Evolutionary conservation across 1,140 invertebrate genomes (phyloP).

Genomic region (Propsilocerus akamusi): DNA sequence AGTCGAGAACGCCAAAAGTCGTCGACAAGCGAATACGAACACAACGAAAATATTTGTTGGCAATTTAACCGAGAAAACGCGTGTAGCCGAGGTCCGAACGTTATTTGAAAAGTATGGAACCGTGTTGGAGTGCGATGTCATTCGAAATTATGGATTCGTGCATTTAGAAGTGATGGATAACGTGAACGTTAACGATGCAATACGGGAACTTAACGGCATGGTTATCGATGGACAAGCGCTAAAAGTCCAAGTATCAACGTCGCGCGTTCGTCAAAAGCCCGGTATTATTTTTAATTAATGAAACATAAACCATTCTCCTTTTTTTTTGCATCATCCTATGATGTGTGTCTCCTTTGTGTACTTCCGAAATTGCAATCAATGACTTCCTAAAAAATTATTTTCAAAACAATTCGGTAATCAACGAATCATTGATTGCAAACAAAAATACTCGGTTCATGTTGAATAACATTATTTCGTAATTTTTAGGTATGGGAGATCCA

Average conservation of each 20-base stretch:
- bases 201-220: conserved; percentile 69
- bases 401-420: not conserved
- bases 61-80: conserved; percentile 74
- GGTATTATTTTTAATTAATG: conserved; percentile 16
- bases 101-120: conserved; percentile 75
- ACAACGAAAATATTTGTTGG: conserved; percentile 82
- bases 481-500: conserved; percentile 68
- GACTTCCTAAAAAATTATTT: not conserved
- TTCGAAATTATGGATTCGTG: conserved; percentile 82
- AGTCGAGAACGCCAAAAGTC: conserved; percentile 76
- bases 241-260: conserved; percentile 80
- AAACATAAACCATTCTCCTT: not conserved
- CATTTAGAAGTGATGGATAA: conserved; percentile 61
- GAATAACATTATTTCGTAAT: not conserved
- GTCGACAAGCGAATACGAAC: conserved; percentile 63
- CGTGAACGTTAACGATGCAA: conserved; percentile 48
- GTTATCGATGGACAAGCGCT: conserved; percentile 70
- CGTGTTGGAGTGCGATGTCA: conserved; percentile 79
- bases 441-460: not conserved
- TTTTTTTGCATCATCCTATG: not conserved
- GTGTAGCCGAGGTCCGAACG: conserved; percentile 67
- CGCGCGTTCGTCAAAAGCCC: conserved; percentile 74
- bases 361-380: not conserved
- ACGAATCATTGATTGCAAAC: not conserved
- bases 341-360: not conserved